A percentile compares a stretch with the other conserved stretches of the same genome.
Evolutionary conservation across 2,888 invertebrate species (phyloP).

Genomic region (Meandrusa payeni): DNA sequence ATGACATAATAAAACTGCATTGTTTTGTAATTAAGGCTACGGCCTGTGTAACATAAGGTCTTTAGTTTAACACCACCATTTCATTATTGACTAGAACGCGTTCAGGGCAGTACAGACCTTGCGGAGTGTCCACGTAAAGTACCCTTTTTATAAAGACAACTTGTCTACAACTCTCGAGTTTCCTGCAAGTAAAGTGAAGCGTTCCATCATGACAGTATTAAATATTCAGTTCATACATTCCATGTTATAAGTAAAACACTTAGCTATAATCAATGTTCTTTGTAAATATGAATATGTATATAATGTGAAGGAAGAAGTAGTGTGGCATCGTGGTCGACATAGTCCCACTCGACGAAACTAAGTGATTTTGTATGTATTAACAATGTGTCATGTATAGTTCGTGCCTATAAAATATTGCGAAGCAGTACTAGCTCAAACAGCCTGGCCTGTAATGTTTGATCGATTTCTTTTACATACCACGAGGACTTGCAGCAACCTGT

Average conservation of each 20-base stretch:
- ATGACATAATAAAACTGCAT: no score
- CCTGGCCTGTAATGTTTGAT: conserved; percentile 31
- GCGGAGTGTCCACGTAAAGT: no score
- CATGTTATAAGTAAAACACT: conserved; percentile 50
- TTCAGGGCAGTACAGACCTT: no score
- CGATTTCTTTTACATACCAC: no score
- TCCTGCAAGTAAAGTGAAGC: not conserved
- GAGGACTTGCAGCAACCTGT: no score
- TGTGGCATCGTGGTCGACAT: conserved; percentile 30
- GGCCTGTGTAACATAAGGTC: no score
- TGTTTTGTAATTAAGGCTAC: no score
- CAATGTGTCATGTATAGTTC: conserved; percentile 17
- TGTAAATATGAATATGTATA: conserved; percentile 74
- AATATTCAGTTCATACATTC: conserved; percentile 66
- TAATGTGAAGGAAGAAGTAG: conserved; percentile 40
- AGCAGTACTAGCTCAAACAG: conserved; percentile 34
- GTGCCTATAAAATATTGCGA: conserved; percentile 29
- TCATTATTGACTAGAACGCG: no score
- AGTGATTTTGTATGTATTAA: conserved; percentile 22
- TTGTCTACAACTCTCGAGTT: not conserved
- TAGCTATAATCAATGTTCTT: conserved; percentile 52
- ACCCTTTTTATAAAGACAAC: no score
- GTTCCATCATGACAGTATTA: conserved; percentile 16
- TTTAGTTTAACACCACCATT: no score
- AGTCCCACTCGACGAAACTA: conserved; percentile 35